Evolutionary conservation across 2,113 vertebrate genomes (phyloP).

Genomic region (Fulmarus glacialis): DNA sequence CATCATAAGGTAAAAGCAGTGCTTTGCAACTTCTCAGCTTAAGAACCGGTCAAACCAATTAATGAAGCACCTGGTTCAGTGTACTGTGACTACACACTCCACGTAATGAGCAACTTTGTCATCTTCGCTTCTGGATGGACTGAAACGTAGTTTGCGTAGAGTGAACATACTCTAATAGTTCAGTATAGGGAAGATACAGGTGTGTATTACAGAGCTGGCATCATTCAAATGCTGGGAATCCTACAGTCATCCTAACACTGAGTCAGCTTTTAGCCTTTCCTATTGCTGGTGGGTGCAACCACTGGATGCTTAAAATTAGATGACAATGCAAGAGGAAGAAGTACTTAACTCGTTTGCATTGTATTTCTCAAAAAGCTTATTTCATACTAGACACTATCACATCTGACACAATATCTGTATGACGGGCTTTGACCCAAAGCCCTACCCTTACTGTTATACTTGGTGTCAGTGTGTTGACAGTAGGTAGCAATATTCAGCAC

Average conservation of each 20-base stretch:
- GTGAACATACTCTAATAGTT: background rate
- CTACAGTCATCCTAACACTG: background rate
- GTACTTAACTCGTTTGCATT: background rate
- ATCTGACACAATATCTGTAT: background rate
- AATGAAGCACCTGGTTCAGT: background rate
- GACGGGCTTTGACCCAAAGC: background rate
- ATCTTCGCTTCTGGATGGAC: background rate
- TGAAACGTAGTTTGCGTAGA: background rate
- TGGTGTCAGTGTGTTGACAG: background rate
- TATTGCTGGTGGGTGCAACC: background rate
- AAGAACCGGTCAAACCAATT: background rate
- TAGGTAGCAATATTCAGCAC: background rate
- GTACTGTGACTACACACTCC: background rate
- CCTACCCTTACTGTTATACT: background rate
- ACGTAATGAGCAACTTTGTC: accelerated
- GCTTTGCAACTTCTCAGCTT: background rate
- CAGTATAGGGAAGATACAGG: background rate
- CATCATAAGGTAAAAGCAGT: background rate
- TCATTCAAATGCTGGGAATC: background rate
- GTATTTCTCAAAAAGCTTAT: background rate
- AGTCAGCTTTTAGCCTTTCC: background rate
- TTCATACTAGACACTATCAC: background rate
- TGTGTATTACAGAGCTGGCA: background rate
- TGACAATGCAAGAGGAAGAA: background rate
- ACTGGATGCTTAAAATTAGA: background rate